Percentiles rank a stretch among this genome's conserved stretches.
Evolutionary conservation across 2,888 invertebrate genomes (phyloP).

Genomic region (Eupithecia insigniata): DNA sequence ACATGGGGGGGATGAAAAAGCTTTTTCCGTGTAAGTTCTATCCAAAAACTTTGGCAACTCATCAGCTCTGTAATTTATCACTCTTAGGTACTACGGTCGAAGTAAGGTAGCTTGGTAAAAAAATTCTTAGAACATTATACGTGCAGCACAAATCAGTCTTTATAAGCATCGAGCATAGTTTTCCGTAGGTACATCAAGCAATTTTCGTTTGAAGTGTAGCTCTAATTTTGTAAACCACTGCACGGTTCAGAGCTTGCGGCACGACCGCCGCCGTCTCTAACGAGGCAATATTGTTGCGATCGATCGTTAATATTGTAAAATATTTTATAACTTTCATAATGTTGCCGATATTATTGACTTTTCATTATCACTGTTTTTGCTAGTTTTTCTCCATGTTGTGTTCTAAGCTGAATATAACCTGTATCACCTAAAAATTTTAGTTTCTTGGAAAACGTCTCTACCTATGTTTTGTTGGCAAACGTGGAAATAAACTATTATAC

Average conservation of each 20-base stretch:
- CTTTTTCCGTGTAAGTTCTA: neutral
- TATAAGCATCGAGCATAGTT: neutral
- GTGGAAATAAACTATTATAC: too few relatives aligned
- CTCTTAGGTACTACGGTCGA: neutral
- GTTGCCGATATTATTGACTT: neutral
- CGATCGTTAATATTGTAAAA: neutral
- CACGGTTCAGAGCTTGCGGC: neutral
- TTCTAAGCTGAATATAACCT: too few relatives aligned
- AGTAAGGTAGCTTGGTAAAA: neutral
- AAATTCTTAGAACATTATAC: neutral
- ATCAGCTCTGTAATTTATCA: neutral
- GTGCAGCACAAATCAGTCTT: neutral
- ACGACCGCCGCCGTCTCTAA: neutral
- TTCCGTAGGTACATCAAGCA: neutral
- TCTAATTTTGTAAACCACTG: neutral
- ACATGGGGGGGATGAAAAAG: too few relatives aligned
- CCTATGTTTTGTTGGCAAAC: neutral
- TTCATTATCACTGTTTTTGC: neutral
- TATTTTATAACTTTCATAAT: neutral
- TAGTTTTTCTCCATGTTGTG: too few relatives aligned
- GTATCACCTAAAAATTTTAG: too few relatives aligned
- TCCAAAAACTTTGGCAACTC: neutral
- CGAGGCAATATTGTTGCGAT: neutral
- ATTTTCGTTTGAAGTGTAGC: neutral
- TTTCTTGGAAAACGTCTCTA: neutral